Conservation (phyloP, 2,113 vertebrate genomes). For the Martes martes region DNA sequence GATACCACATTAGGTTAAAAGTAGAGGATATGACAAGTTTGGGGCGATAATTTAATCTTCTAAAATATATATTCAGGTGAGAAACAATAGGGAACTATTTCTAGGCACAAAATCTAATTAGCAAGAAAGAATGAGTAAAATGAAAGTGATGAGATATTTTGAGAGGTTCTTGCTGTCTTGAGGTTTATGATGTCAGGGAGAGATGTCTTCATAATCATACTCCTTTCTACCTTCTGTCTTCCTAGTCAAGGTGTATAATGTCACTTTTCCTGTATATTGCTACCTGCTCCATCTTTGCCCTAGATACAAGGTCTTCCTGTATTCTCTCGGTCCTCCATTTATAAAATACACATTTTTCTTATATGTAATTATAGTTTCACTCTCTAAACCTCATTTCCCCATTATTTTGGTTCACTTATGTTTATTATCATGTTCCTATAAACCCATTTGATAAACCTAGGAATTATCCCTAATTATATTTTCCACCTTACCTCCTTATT, state of each 20-base stretch:
- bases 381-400: neutral
- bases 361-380: neutral
- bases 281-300: neutral
- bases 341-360: neutral
- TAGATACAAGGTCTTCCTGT: neutral
- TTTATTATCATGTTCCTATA: neutral
- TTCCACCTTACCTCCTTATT: neutral
- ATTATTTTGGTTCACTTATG: neutral
- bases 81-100: neutral
- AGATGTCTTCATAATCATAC: neutral
- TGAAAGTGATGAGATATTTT: neutral
- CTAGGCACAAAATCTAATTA: neutral
- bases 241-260: rapidly evolving
- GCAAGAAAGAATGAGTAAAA: neutral
- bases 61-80: neutral
- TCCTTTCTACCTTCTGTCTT: too few relatives aligned
- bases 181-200: neutral
- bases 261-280: neutral
- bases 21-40: neutral
- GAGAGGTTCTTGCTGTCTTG: neutral
- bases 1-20: neutral
- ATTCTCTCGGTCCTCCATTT: neutral
- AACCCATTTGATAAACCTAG: neutral
- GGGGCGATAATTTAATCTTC: neutral
- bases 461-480: neutral